These are phyloP conservation scores for Leptinotarsa tumamoca DNA, from an alignment of 2,888 invertebrate genomes.

Conservation along the genomic window DNA sequence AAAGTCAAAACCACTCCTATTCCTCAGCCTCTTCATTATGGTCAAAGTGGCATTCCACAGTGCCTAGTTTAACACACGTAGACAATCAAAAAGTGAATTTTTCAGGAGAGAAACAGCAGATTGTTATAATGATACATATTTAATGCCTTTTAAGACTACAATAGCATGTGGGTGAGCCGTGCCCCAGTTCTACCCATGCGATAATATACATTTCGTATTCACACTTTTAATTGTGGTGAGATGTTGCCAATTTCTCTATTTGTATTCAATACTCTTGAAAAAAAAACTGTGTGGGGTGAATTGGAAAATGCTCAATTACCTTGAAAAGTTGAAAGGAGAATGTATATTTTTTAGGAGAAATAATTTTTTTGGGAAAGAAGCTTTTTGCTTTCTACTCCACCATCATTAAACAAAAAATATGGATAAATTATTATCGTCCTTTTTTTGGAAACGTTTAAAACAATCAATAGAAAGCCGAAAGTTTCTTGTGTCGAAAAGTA, in stretches of 20 bases:
- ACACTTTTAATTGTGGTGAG: background rate
- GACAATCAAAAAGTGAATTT: slow-evolving; percentile 26
- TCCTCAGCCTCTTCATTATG: slow-evolving; percentile 22
- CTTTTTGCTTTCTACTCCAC: too few species aligned
- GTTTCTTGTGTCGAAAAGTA: too few species aligned
- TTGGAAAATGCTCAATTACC: too few species aligned
- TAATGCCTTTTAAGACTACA: slow-evolving; percentile 43
- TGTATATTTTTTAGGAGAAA: too few species aligned
- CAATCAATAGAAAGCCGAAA: too few species aligned
- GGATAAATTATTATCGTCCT: too few species aligned
- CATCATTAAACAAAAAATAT: too few species aligned
- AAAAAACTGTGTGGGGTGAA: too few species aligned
- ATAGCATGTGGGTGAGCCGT: slow-evolving; percentile 42
- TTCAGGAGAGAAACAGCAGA: slow-evolving; percentile 25
- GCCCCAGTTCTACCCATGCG: slow-evolving; percentile 38
- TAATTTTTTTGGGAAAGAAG: too few species aligned
- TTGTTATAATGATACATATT: slow-evolving; percentile 39
- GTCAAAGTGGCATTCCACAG: slow-evolving; percentile 28
- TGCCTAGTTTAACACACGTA: slow-evolving; percentile 17
- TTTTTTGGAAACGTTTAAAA: too few species aligned
- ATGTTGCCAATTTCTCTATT: slow-evolving; percentile 9
- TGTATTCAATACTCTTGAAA: background rate
- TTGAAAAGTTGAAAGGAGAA: too few species aligned
- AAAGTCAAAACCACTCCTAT: slow-evolving; percentile 21
- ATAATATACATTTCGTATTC: slow-evolving; percentile 3